Conservation (phyloP, 2,888 invertebrate genomes). For the Drosophila borborema region DNA sequence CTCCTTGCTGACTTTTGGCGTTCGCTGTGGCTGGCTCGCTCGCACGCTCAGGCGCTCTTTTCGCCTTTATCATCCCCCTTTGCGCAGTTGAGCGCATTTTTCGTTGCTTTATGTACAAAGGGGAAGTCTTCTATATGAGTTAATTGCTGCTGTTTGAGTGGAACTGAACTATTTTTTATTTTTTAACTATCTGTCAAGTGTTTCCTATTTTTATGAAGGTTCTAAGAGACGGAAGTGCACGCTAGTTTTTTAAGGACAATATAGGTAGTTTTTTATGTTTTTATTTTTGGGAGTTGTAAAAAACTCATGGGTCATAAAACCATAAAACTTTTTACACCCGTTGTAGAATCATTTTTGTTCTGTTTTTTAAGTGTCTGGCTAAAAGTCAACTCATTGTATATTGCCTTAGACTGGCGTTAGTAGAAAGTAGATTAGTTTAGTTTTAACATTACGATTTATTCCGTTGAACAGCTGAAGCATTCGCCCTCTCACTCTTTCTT, state of each 20-base stretch:
- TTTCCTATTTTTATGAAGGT: slow-evolving; percentile 55
- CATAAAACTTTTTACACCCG: slow-evolving; percentile 58
- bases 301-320: slow-evolving; percentile 63
- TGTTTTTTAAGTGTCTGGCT: slow-evolving; percentile 34
- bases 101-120: slow-evolving; percentile 51
- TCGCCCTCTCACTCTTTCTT: slow-evolving; percentile 41
- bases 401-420: neutral
- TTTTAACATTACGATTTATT: slow-evolving; percentile 12
- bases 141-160: slow-evolving; percentile 28
- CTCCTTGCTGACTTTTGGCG: slow-evolving; percentile 63
- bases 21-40: slow-evolving; percentile 51
- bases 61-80: slow-evolving; percentile 65
- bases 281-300: slow-evolving; percentile 51
- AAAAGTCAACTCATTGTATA: slow-evolving; percentile 52
- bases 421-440: slow-evolving; percentile 28
- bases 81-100: slow-evolving; percentile 38
- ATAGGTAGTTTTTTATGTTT: slow-evolving; percentile 40
- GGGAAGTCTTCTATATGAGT: slow-evolving; percentile 68
- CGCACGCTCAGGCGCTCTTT: slow-evolving; percentile 21
- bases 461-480: slow-evolving; percentile 4
- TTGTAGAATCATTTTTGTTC: slow-evolving; percentile 16
- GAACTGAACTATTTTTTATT: neutral
- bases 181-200: slow-evolving; percentile 16
- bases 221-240: slow-evolving; percentile 69
- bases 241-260: slow-evolving; percentile 55